These are phyloP conservation scores for Gadus chalcogrammus DNA, from an alignment of 2,113 vertebrate genomes.

Conservation along the genomic window DNA sequence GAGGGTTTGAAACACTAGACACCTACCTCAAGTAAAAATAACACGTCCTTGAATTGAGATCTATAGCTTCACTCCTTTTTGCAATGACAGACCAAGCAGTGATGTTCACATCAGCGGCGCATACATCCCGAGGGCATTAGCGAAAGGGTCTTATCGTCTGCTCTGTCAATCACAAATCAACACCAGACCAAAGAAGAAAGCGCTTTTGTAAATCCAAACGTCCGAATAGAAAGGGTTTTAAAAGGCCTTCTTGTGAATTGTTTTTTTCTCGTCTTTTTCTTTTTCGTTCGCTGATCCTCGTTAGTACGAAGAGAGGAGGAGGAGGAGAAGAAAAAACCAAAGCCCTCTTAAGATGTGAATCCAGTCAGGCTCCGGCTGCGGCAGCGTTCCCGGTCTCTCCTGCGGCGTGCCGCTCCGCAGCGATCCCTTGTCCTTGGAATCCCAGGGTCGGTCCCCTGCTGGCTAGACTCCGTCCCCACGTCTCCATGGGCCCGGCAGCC, in stretches of 20 bases:
- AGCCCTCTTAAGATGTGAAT: conserved; percentile 74
- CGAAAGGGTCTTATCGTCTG: conserved; percentile 58
- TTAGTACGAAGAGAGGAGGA: not conserved
- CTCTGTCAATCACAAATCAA: conserved; percentile 56
- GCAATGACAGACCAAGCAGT: conserved; percentile 61
- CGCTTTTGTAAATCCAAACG: conserved; percentile 72
- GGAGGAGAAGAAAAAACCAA: conserved; percentile 31
- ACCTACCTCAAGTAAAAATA: conserved; percentile 81
- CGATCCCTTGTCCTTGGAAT: conserved; percentile 85
- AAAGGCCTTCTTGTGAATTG: conserved; percentile 58
- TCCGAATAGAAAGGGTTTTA: conserved; percentile 59
- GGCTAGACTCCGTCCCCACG: conserved; percentile 64
- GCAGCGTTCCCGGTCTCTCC: conserved; percentile 69
- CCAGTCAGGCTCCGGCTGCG: conserved; percentile 73
- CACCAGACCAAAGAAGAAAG: conserved; percentile 56
- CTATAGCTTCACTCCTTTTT: conserved; percentile 66
- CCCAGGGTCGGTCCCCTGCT: conserved; percentile 70
- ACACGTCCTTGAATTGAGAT: conserved; percentile 72
- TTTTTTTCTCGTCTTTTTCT: conserved; percentile 39
- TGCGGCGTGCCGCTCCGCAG: conserved; percentile 57
- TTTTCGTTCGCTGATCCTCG: conserved; percentile 13
- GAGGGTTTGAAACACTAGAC: conserved; percentile 73
- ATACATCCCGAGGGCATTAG: conserved; percentile 65
- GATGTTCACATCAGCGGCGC: conserved; percentile 59
- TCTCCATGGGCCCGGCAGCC: conserved; percentile 69